Percentiles rank a stretch among this genome's conserved stretches.
phyloP scores from a whole-genome alignment of 2,797 vertebrate genomes.

The Alcedo atthis region DNA sequence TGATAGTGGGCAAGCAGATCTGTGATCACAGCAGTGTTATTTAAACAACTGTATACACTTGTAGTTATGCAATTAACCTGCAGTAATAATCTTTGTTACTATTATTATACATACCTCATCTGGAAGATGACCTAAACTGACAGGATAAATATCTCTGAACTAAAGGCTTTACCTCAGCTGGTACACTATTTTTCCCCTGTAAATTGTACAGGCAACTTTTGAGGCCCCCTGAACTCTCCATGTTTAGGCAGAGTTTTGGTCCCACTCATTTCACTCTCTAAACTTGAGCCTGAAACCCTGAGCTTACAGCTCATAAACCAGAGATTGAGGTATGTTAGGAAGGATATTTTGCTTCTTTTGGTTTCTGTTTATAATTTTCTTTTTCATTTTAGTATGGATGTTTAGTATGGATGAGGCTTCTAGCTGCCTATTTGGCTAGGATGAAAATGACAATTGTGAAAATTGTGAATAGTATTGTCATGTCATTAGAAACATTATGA shows the following conservation, averaged over 20 bases:
- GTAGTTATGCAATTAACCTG: conserved; percentile 39
- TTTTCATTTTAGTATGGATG: too few relatives aligned
- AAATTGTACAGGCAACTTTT: background rate
- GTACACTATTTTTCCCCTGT: background rate
- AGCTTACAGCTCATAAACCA: background rate
- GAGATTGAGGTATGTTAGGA: background rate
- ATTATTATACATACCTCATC: background rate
- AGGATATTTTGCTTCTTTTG: background rate
- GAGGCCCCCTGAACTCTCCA: background rate
- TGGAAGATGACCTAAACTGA: background rate
- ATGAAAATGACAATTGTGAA: conserved; percentile 10
- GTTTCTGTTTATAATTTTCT: background rate
- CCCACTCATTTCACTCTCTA: background rate
- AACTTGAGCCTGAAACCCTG: background rate
- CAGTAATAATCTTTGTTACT: conserved; percentile 25
- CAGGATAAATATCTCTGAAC: conserved; percentile 34
- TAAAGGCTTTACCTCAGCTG: conserved; percentile 20
- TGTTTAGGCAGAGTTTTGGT: background rate
- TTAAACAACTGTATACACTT: background rate
- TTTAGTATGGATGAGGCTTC: background rate
- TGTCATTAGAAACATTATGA: conserved; percentile 30
- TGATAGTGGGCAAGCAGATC: background rate
- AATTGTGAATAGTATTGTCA: conserved; percentile 18
- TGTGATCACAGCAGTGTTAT: background rate
- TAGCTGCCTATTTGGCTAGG: background rate